Percentiles rank a stretch among this genome's conserved stretches.
Conservation (phyloP, 2,113 vertebrate genomes). For the Leptocoma aspasia region DNA sequence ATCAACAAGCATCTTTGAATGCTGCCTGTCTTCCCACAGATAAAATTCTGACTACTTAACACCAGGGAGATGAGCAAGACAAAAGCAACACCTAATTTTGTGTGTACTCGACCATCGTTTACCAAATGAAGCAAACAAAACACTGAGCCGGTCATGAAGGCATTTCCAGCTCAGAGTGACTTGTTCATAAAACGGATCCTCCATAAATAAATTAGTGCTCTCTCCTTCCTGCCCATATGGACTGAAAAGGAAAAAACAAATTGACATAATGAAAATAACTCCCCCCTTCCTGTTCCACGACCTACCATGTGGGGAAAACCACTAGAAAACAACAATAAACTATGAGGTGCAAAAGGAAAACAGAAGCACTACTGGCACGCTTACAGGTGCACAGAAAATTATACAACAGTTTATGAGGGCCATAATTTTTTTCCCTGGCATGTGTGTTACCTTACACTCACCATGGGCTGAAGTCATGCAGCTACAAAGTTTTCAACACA, state of each 20-base stretch:
- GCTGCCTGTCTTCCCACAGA: neutral
- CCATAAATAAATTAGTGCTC: conserved; percentile 62
- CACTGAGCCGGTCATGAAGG: conserved; percentile 14
- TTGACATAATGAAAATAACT: neutral
- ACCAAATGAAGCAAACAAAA: conserved; percentile 58
- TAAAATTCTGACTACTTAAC: neutral
- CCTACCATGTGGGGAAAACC: neutral
- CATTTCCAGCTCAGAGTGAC: conserved; percentile 45
- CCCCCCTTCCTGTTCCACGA: neutral
- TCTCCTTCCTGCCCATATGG: neutral
- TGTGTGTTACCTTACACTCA: neutral
- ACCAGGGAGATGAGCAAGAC: neutral
- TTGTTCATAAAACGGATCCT: conserved; percentile 58
- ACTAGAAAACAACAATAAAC: neutral
- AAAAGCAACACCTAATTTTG: conserved; percentile 24
- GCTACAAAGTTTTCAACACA: neutral
- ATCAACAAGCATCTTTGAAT: neutral
- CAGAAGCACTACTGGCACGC: neutral
- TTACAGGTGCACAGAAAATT: conserved; percentile 14
- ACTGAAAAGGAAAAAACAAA: conserved; percentile 7
- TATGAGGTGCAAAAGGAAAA: conserved; percentile 27
- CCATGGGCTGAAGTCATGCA: neutral
- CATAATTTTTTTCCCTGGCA: neutral
- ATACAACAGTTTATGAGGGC: neutral
- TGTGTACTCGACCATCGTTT: neutral